Percentiles rank a stretch among this genome's conserved stretches.
Evolutionary conservation across 2,113 vertebrate species (phyloP).

Genomic region (Bothrops jararaca): DNA sequence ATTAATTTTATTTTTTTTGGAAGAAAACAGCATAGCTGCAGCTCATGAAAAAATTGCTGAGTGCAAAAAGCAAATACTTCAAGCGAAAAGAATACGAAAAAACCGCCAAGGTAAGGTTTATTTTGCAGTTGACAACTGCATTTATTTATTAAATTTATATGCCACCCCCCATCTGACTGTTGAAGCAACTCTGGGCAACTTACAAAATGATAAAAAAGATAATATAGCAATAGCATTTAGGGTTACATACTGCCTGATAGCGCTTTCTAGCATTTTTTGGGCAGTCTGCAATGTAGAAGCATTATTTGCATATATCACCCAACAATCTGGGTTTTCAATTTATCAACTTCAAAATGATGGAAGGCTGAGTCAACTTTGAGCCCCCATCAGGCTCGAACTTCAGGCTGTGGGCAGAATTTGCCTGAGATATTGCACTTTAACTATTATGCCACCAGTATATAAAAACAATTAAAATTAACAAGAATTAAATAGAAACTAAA

Average conservation of each 20-base stretch:
- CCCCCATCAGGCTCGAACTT: no score
- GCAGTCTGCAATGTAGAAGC: no score
- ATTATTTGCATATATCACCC: no score
- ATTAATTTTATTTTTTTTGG: slow-evolving; percentile 5
- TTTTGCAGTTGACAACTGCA: neutral
- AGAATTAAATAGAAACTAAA: no score
- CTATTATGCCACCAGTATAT: no score
- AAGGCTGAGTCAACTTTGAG: no score
- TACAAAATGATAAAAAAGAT: neutral
- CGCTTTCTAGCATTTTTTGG: no score
- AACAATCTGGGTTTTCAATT: no score
- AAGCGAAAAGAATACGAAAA: slow-evolving; percentile 96
- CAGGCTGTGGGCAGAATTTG: no score
- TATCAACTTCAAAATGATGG: no score
- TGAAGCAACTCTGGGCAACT: neutral
- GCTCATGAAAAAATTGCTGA: slow-evolving; percentile 96
- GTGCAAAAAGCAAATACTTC: slow-evolving; percentile 97
- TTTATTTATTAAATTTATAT: neutral
- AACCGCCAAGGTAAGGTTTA: slow-evolving; percentile 89
- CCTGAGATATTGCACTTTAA: no score
- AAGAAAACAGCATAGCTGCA: slow-evolving; percentile 90
- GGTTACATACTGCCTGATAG: neutral
- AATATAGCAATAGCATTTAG: neutral
- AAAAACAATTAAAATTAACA: no score
- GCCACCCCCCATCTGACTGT: neutral